Base-by-base conservation (phyloP, 1,140 invertebrate species). In the Amyelois transitella region DNA sequence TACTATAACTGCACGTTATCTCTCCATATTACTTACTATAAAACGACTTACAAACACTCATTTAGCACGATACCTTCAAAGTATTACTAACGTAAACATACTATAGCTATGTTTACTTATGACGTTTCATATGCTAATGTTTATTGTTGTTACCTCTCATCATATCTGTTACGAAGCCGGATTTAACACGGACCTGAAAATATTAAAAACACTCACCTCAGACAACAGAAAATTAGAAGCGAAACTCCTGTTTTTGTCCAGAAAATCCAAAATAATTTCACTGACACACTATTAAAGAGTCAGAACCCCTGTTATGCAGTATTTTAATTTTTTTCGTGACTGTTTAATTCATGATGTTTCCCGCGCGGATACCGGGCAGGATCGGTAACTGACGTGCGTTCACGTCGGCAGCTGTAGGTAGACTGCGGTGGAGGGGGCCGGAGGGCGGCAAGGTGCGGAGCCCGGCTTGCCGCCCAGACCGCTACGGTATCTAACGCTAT, bases 381-480 rank as follows among this genome's bases (percentile, higher is more conserved):
- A 44, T 38, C 18, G 21, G 43, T 24, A 25, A 18, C 32, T n/a
- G 19, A 60, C 55, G 58, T 56, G 43, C 51, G 21, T 51, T 44
- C 7, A 5, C 43, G 22, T 14, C 49, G 24, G 43, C 44, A 24
- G 44, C 28, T 44, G 53, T 51, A 62, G 54, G 58, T 72, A 63
- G 59, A 72, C 69, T 72, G 69, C 60, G 62, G 62, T 43, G 64
- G 64, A 62, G 62, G 62, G 62, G 32, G 32, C 12, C 60, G 65
- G 66, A 66, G 60, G 49, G 66, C 49, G 54, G 43, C 28, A 25
- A 45, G 51, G 32, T 20, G 32, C 48, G 53, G n/a, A 28, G 48
- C 67, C 55, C 61, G 32, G 18, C 66, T 60, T 60, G 61, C 67
- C 68, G 69, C 69, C 69, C 65, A 60, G 45, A 38, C 32, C 25